These are phyloP conservation scores for Acheta domesticus DNA, from an alignment of 2,888 invertebrate genomes.

Conservation along the genomic window DNA sequence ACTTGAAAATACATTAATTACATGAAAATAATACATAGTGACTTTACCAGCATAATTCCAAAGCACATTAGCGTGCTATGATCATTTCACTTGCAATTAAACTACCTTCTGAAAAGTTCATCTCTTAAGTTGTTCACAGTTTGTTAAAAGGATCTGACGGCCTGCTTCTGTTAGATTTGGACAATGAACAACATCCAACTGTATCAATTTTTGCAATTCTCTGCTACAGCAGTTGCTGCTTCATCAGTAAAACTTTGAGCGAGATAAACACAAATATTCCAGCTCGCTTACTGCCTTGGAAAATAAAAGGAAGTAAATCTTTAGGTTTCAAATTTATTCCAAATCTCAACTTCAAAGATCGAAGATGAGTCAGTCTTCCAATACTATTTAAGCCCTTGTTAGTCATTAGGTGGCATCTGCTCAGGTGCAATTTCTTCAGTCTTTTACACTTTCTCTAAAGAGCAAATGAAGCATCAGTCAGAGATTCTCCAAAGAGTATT, in stretches of 20 bases:
- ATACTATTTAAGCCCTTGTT: slow-evolving; percentile 25
- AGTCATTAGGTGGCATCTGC: slow-evolving; percentile 23
- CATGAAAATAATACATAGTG: no score
- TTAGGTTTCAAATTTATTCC: slow-evolving; percentile 10
- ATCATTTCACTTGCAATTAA: background rate
- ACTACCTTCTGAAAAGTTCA: background rate
- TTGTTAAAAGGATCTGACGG: background rate
- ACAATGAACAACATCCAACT: slow-evolving; percentile 27
- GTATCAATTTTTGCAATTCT: slow-evolving; percentile 21
- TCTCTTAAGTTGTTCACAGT: background rate
- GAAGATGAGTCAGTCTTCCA: slow-evolving; percentile 21
- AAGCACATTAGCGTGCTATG: no score
- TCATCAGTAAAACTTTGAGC: slow-evolving; percentile 24
- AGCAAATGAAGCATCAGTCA: slow-evolving; percentile 23
- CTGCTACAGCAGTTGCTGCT: slow-evolving; percentile 11
- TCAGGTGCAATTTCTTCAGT: slow-evolving; percentile 23
- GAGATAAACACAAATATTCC: slow-evolving; percentile 21
- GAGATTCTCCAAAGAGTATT: slow-evolving; percentile 24
- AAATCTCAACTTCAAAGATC: slow-evolving; percentile 25
- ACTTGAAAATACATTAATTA: no score
- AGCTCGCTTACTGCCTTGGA: background rate
- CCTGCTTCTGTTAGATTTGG: slow-evolving; percentile 18
- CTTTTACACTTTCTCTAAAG: slow-evolving; percentile 11
- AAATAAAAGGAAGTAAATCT: slow-evolving; percentile 12
- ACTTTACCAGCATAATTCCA: no score